phyloP scores from a whole-genome alignment of 2,113 vertebrate genomes.

The Rhipidura dahli region DNA sequence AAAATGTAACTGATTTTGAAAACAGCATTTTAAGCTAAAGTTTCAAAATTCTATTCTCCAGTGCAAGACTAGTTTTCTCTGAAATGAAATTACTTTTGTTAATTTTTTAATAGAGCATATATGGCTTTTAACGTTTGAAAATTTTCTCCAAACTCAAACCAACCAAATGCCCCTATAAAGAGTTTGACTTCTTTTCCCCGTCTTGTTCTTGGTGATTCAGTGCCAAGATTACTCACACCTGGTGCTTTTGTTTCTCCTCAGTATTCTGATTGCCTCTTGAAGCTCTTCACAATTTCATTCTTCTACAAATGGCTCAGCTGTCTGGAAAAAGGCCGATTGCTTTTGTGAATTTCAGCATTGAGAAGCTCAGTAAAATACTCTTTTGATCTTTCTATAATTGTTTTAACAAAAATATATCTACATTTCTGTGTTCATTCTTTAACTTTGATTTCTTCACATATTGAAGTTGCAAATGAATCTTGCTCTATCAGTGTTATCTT shows the following conservation, averaged over 20 bases:
- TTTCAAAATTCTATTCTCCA: not conserved
- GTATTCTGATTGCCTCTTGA: slow-evolving; percentile 52
- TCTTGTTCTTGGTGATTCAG: not conserved
- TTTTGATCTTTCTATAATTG: not conserved
- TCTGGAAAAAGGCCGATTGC: slow-evolving; percentile 28
- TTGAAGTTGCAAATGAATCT: not conserved
- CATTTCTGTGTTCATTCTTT: not conserved
- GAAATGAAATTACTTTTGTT: not conserved
- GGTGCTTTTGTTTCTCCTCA: slow-evolving; percentile 48
- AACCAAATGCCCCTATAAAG: not conserved
- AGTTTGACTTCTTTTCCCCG: not conserved
- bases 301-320: slow-evolving; percentile 53
- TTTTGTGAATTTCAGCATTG: slow-evolving; percentile 19
- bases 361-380: slow-evolving; percentile 9
- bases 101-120: not conserved
- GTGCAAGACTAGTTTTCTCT: not conserved
- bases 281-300: slow-evolving; percentile 40
- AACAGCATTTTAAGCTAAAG: not conserved
- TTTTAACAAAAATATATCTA: slow-evolving; percentile 9
- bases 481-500: not conserved
- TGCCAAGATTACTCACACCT: slow-evolving; percentile 48
- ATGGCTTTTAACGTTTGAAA: not conserved
- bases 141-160: not conserved
- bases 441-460: not conserved
- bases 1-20: not conserved